Evolutionary conservation across 1,140 invertebrate genomes (phyloP), one percentile per base, ranked within the genome.

Genomic region (Eumaeus atala): DNA sequence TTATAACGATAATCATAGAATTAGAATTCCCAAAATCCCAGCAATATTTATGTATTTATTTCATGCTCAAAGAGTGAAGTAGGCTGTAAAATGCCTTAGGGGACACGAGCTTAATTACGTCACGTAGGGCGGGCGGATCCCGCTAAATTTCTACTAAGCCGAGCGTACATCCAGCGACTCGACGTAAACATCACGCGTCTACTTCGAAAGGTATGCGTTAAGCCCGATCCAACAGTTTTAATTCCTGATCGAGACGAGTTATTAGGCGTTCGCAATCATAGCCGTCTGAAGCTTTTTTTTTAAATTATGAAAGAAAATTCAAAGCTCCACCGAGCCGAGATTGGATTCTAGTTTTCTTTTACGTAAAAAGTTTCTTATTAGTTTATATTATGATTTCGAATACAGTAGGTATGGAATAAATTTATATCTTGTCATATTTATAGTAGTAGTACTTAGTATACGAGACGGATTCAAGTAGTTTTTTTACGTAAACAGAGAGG

Each of bases 121-220:
- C 78, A 82, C 78, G 78, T 82, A 77, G 59, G 59, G 58, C 59
- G 59, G 61, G 58, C 59, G 76, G 76, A 76, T 79, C 73, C 67
- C 47, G 66, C 73, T 70, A 82, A 82, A 66, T 82, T 79, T 74
- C 71, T 74, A 79, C 73, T 82, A 79, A 82, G 78, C 76, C 64
- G 51, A 58, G 72, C 64, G 64, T 71, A 70, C 67, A 73, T 64
- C 64, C 56, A 66, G 54, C 54, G 44, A 61, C 60, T 48, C 28
- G 34, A 52, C 56, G 55, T 56, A 70, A 72, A 70, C 69, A 75
- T 70, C 72, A 71, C 64, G 67, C 70, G 56, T 66, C 51, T 73
- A 70, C 66, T 72, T 70, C 64, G 63, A 49, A 66, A 70, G 77
- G 74, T 75, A 70, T 70, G 70, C 74, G 72, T 62, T 72, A 74